A percentile compares a stretch with the other conserved stretches of the same genome.
phyloP scores from a whole-genome alignment of 2,113 vertebrate species.

The Bagarius yarrelli region DNA sequence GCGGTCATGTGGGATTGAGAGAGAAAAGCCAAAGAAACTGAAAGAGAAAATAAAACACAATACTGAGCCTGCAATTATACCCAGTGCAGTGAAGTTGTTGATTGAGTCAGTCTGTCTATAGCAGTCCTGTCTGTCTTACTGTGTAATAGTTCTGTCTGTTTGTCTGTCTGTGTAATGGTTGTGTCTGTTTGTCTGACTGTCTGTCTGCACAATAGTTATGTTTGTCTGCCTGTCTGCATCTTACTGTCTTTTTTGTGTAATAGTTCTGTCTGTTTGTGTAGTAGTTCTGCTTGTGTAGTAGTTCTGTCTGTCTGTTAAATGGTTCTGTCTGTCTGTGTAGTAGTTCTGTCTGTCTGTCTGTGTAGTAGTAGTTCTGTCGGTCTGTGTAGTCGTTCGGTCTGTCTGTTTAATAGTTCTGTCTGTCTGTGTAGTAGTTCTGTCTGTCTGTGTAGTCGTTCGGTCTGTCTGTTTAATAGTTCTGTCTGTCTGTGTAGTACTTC shows the following conservation, averaged over 20 bases:
- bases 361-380: neutral
- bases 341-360: neutral
- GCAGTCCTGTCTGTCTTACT: neutral
- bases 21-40: no score
- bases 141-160: neutral
- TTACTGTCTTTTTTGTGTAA: no score
- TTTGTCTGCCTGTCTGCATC: no score
- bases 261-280: neutral
- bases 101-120: neutral
- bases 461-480: no score
- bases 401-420: neutral
- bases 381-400: neutral
- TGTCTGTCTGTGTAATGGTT: neutral
- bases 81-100: no score
- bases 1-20: no score
- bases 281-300: no score
- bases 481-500: neutral
- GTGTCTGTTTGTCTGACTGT: neutral
- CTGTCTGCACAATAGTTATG: neutral
- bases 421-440: neutral
- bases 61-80: no score
- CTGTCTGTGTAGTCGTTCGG: no score
- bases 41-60: no score
- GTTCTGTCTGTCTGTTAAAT: neutral
- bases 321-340: neutral